A percentile compares a stretch with the other conserved stretches of the same genome.
Conservation (phyloP, 2,888 invertebrate genomes). For the Holacanthella duospinosa region DNA sequence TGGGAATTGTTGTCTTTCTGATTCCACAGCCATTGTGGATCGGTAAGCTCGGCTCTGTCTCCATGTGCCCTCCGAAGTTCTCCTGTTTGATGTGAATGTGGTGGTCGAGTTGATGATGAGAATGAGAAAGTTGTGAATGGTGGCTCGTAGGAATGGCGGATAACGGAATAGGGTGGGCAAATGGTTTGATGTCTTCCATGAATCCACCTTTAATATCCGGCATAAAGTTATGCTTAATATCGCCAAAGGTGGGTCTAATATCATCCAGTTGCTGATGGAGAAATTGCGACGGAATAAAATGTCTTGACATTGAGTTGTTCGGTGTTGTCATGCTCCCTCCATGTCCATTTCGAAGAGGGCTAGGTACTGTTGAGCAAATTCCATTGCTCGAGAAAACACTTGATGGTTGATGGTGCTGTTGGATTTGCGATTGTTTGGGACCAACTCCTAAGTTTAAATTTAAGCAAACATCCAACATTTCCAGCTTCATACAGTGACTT, state of each 20-base stretch:
- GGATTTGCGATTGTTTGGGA: neutral
- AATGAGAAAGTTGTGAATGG: slow-evolving; percentile 17
- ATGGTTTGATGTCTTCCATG: neutral
- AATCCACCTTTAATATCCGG: neutral
- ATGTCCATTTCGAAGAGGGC: neutral
- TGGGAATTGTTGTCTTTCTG: slow-evolving; percentile 7
- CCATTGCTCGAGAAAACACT: neutral
- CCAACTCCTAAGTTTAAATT: slow-evolving; percentile 14
- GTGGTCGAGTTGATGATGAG: slow-evolving; percentile 11
- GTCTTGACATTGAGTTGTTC: neutral
- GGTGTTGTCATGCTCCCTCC: neutral
- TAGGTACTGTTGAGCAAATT: neutral
- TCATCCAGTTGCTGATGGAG: neutral
- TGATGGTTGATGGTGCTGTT: neutral
- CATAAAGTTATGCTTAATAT: neutral
- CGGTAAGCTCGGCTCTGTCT: neutral
- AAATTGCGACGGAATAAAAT: neutral
- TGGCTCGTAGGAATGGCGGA: slow-evolving; percentile 26
- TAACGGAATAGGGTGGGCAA: slow-evolving; percentile 25
- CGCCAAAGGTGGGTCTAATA: neutral
- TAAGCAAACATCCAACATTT: slow-evolving; percentile 43
- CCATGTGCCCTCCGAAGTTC: slow-evolving; percentile 5
- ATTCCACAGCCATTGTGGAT: neutral
- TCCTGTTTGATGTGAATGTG: slow-evolving; percentile 13
- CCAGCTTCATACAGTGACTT: slow-evolving; percentile 41